Evolutionary conservation across 2,113 vertebrate species (phyloP).

Genomic region (Tachysurus fulvidraco): DNA sequence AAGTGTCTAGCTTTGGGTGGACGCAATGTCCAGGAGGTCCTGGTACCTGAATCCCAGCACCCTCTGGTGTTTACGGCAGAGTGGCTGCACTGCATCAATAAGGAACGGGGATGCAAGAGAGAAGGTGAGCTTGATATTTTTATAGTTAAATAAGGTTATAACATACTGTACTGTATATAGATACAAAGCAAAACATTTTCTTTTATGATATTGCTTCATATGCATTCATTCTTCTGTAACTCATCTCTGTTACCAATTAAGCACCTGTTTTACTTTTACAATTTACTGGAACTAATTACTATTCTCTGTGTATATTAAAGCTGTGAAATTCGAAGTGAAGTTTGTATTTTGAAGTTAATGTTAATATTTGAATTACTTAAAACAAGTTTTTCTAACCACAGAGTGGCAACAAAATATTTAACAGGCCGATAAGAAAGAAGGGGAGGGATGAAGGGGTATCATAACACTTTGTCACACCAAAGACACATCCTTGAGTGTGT

Average conservation of each 20-base stretch:
- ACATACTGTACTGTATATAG: no score
- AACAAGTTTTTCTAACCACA: neutral
- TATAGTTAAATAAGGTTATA: neutral
- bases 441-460: neutral
- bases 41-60: conserved; percentile 82
- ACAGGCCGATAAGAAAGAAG: neutral
- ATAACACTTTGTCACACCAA: neutral
- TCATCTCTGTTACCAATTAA: neutral
- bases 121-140: conserved; percentile 64
- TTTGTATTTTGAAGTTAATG: neutral
- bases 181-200: neutral
- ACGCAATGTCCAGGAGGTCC: conserved; percentile 82
- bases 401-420: neutral
- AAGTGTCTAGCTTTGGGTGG: conserved; percentile 86
- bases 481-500: neutral
- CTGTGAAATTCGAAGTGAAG: neutral
- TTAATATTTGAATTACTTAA: neutral
- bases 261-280: neutral
- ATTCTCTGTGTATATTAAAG: neutral
- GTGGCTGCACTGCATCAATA: conserved; percentile 89
- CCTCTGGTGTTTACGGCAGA: conserved; percentile 85
- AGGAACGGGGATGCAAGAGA: conserved; percentile 81
- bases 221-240: neutral
- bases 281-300: neutral
- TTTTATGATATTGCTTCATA: neutral